Base-by-base conservation (phyloP, 2,888 invertebrate genomes). In the Griposia aprilina region DNA sequence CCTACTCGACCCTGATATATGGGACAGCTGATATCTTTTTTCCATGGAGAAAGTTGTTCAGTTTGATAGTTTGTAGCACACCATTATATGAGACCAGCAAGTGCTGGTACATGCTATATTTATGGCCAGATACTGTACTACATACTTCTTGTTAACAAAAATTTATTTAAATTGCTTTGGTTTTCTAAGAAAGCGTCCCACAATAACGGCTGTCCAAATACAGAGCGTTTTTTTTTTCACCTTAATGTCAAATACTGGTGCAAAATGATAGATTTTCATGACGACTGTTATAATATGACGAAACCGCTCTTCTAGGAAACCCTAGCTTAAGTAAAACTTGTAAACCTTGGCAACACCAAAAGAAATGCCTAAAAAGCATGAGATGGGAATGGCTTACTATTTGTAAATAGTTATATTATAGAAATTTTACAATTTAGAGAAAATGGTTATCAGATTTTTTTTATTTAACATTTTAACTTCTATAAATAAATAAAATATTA, bases 381-480 rank as follows among this genome's bases (percentile, higher is more conserved):
- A 81, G 57, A 85, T 82, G 76, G 67, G 50, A 78, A 80, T 81
- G 70, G 69, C 52, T 72, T 86, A 41, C 50, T 73, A 81, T 65
- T 82, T 83, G 77, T 86, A 84, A 82, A 87, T 83, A 82, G 80
- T 83, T 84, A 79, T 84, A 84, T 36, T 84, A 82, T 80, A 87
- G 76, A 89, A 86, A 77, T 60, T 83, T 83, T 86, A 85, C 76
- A 83, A 86, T 88, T 83, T 81, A 83, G 82, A 82, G 75, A 80
- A 82, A 85, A 88, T 41, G 63, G 55, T 85, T 85, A 82, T 80
- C 82, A 78, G 81, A 84, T 84, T 68, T 89, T 84, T 84, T 68
- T 89, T 84, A 80, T 82, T 85, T 81, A 87, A 88, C 80, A 86
- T 83, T 78, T 74, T 75, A 86, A 76, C 67, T 26, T 81, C 74